Conservation (phyloP, 2,888 invertebrate species). For the Invenusta paracnida region DNA sequence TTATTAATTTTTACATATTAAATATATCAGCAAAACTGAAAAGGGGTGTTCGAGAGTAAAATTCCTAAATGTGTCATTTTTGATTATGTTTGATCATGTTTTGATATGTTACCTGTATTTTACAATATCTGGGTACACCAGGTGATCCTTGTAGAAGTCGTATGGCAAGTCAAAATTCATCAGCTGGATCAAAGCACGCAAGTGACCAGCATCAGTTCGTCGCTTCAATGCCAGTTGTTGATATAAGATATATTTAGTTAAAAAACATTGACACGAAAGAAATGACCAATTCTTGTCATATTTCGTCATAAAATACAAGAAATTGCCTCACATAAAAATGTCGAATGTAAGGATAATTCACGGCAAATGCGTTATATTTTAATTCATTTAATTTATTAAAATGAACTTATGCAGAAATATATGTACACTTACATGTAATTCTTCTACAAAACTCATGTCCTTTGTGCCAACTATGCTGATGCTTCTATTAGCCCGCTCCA, state of each 20-base stretch:
- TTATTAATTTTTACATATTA: background rate
- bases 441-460: background rate
- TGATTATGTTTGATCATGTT: too few relatives aligned
- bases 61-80: too few relatives aligned
- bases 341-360: background rate
- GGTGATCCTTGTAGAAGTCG: background rate
- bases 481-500: background rate
- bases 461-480: background rate
- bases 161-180: background rate
- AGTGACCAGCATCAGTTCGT: background rate
- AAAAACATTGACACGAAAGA: background rate
- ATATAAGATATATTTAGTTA: background rate
- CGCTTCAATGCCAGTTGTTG: background rate
- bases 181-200: background rate
- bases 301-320: background rate
- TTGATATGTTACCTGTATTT: too few relatives aligned
- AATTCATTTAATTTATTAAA: background rate
- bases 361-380: background rate
- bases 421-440: background rate
- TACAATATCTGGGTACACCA: background rate
- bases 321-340: background rate
- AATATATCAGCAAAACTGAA: background rate
- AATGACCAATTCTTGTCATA: background rate
- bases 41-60: too few relatives aligned
- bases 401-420: background rate